A percentile compares a stretch with the other conserved stretches of the same genome.
phyloP scores from a whole-genome alignment of 1,140 invertebrate species.

The Venturia canescens region DNA sequence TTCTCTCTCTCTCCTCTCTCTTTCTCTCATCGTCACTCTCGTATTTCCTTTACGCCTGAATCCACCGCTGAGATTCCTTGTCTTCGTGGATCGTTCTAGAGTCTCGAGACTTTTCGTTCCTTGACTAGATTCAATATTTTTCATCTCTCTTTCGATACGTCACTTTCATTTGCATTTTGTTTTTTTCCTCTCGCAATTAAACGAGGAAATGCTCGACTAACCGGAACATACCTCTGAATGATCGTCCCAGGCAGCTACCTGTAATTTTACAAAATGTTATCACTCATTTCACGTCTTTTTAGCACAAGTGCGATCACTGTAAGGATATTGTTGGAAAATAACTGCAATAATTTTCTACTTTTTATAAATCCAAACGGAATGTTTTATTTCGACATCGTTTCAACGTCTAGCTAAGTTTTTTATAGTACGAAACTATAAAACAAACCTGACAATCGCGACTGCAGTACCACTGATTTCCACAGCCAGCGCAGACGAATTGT shows the following conservation, averaged over 20 bases:
- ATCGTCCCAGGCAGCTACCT: conserved; percentile 90
- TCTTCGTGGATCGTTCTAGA: conserved; percentile 4
- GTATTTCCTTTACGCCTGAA: background rate
- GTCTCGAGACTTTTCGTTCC: conserved; percentile 58
- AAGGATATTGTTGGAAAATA: no score
- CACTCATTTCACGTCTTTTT: conserved; percentile 19
- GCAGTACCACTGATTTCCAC: conserved; percentile 94
- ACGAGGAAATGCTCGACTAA: conserved; percentile 71
- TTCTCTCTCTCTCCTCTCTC: conserved; percentile 39
- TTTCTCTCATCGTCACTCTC: background rate
- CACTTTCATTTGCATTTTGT: conserved; percentile 50
- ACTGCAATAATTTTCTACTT: no score
- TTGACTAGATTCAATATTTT: conserved; percentile 72
- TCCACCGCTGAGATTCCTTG: background rate
- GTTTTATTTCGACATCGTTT: background rate
- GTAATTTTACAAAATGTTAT: conserved; percentile 63
- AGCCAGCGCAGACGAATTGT: conserved; percentile 91
- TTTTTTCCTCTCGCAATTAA: background rate
- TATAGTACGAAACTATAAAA: conserved; percentile 41
- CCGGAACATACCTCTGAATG: conserved; percentile 90
- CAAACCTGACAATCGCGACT: conserved; percentile 90
- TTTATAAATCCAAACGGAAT: background rate
- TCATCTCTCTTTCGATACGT: conserved; percentile 57
- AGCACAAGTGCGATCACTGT: no score
- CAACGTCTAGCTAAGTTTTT: background rate